These are phyloP conservation scores for Philhelius pedissequus DNA, from an alignment of 2,888 invertebrate genomes.

Conservation along the genomic window DNA sequence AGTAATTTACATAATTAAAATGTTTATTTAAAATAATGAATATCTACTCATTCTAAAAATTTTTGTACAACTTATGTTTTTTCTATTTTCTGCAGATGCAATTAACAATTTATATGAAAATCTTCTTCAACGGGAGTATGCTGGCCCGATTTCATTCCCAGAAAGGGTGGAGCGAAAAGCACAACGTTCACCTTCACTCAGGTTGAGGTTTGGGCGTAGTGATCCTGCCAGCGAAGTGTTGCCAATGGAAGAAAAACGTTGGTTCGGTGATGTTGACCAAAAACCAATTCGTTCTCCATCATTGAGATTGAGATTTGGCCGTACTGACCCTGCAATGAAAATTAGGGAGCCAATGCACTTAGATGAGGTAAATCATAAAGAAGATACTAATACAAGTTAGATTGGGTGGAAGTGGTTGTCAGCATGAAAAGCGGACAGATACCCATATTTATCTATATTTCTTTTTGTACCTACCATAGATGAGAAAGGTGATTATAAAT, in stretches of 20 bases:
- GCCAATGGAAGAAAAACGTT: slow-evolving; percentile 75
- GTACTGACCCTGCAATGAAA: slow-evolving; percentile 84
- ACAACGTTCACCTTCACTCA: slow-evolving; percentile 87
- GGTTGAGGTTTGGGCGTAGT: slow-evolving; percentile 88
- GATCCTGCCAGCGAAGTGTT: slow-evolving; percentile 80
- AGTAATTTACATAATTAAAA: slow-evolving; percentile 58
- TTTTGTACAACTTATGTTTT: neutral
- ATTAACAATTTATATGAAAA: slow-evolving; percentile 77
- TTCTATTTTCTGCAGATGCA: slow-evolving; percentile 67
- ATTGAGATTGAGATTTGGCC: slow-evolving; percentile 87
- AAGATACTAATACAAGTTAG: too few species aligned
- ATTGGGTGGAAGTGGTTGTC: too few species aligned
- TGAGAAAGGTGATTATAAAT: too few species aligned
- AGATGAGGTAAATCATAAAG: slow-evolving; percentile 65
- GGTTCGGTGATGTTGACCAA: slow-evolving; percentile 82
- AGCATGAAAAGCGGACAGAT: too few species aligned
- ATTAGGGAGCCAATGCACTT: slow-evolving; percentile 45
- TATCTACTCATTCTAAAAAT: neutral
- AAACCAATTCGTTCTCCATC: slow-evolving; percentile 87
- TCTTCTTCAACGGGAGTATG: slow-evolving; percentile 78
- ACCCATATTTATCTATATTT: too few species aligned
- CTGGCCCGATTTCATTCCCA: slow-evolving; percentile 78
- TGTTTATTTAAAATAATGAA: neutral
- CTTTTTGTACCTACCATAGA: too few species aligned
- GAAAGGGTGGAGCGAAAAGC: slow-evolving; percentile 86